A percentile compares a stretch with the other conserved stretches of the same genome.
These are phyloP conservation scores for Malurus leucopterus DNA, from an alignment of 2,797 vertebrate genomes.

Conservation along the genomic window DNA sequence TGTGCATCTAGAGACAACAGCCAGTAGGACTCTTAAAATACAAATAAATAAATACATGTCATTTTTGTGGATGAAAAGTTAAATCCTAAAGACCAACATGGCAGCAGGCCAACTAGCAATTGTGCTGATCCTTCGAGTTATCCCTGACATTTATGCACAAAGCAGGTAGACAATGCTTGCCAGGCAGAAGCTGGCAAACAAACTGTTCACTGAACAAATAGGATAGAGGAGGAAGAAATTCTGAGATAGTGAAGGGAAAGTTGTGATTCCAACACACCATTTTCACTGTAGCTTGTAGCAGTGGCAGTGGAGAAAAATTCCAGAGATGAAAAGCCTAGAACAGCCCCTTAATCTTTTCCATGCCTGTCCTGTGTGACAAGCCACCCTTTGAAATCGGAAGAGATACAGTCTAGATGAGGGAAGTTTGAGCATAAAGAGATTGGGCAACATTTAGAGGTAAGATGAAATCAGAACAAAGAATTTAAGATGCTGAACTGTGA, in stretches of 20 bases:
- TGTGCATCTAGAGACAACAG: not conserved
- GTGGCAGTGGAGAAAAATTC: not conserved
- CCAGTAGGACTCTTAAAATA: not conserved
- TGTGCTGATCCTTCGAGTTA: not conserved
- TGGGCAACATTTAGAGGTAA: constrained; percentile 5
- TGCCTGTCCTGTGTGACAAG: constrained; percentile 24
- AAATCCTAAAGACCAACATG: constrained; percentile 40
- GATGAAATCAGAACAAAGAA: constrained; percentile 28
- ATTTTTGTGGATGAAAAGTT: not conserved
- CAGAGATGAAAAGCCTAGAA: constrained; percentile 13
- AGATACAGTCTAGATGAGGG: not conserved
- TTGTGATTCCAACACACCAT: not conserved
- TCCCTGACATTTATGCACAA: constrained; percentile 7
- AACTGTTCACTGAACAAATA: constrained; percentile 23
- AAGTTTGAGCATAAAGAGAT: constrained; percentile 6
- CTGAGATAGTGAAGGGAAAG: not conserved
- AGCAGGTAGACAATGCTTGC: not conserved
- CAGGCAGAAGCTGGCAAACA: constrained; percentile 6
- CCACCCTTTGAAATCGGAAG: constrained; percentile 7
- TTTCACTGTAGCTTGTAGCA: not conserved
- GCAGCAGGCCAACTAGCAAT: not conserved
- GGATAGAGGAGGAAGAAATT: not conserved
- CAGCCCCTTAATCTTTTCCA: not conserved
- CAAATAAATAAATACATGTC: not conserved
- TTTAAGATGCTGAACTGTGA: constrained; percentile 25